Base-by-base conservation (phyloP, 2,888 invertebrate species). In the Rhodophaea formosa region DNA sequence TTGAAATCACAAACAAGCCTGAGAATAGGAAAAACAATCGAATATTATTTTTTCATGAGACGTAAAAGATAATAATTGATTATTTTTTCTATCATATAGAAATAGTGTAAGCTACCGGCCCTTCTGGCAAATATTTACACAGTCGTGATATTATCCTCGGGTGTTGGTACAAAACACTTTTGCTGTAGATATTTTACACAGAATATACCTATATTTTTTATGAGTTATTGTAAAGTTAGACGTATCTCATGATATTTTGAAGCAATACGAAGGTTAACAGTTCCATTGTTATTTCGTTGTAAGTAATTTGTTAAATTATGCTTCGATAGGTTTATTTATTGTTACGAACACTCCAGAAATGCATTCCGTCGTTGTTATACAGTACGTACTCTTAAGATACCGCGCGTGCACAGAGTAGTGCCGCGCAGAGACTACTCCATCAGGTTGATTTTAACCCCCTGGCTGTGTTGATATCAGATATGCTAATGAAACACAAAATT, bases 291-390 rank as follows among this genome's bases (percentile, higher is more conserved):
- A 55, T 55, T 35, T 55, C 54, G 54, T 55, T 55, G 8, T 55
- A 55, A 55, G 54, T 35, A 55, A 45, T 55, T 55, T 46, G 32
- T 45, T 55, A 55, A 45, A 55, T 45, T 55, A 55, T 55, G 45
- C 35, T 15, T 55, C 30, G 7, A 14, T 30, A 29, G 16, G 53
- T 53, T 44, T 53, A 44, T 44, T 53, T 43, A 53, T 15, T 29
- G 16, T 45, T 35, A 7, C 14, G 16, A 54, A 35, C 54, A 35
- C 32, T 55, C 45, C 54, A n/a, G 16, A 32, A 17, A 35, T 45
- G 17, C 54, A 55, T 55, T 46, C 35, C 16, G 35, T 45, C 29
- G 53, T 52, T 39, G 39, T 23, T 17, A 53, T 53, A 47, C 32
- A 15, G 32, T 49, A 30, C 32, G n/a, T 39, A 49, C 8, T 32